Conservation (phyloP, 2,888 invertebrate species). For the Tethea ocularis region DNA sequence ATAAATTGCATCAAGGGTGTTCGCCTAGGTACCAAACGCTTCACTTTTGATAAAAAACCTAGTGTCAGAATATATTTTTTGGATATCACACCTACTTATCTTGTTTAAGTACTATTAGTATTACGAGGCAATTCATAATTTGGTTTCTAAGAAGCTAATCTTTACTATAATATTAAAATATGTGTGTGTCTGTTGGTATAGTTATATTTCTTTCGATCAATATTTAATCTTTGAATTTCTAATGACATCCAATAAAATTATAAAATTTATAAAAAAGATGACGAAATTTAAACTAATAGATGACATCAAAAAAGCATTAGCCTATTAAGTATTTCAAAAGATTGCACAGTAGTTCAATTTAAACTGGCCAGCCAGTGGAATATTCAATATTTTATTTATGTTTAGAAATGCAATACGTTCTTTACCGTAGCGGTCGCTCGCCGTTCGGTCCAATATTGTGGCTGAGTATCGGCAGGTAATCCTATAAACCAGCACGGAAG, state of each 20-base stretch:
- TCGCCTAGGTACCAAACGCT: slow-evolving; percentile 31
- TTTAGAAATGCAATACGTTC: slow-evolving; percentile 28
- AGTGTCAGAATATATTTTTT: not conserved
- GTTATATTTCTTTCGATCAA: no score
- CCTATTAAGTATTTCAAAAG: not conserved
- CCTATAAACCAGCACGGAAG: slow-evolving; percentile 45
- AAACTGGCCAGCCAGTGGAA: slow-evolving; percentile 11
- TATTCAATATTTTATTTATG: slow-evolving; percentile 26
- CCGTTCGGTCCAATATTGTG: slow-evolving; percentile 37
- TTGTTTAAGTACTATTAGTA: not conserved
- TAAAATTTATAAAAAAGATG: no score
- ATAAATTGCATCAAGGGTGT: slow-evolving; percentile 49
- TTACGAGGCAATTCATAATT: no score
- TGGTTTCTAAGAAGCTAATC: no score
- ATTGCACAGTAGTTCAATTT: slow-evolving; percentile 15
- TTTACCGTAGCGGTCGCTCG: slow-evolving; percentile 12
- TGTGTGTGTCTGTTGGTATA: no score
- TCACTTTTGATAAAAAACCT: slow-evolving; percentile 44
- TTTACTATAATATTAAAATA: no score
- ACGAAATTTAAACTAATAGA: no score
- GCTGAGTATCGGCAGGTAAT: slow-evolving; percentile 38
- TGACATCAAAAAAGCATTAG: no score
- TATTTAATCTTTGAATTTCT: no score
- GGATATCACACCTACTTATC: not conserved
- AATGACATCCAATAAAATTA: no score